Conservation (phyloP, 64 coral and sea anemone genomes). For the Porites lutea region DNA sequence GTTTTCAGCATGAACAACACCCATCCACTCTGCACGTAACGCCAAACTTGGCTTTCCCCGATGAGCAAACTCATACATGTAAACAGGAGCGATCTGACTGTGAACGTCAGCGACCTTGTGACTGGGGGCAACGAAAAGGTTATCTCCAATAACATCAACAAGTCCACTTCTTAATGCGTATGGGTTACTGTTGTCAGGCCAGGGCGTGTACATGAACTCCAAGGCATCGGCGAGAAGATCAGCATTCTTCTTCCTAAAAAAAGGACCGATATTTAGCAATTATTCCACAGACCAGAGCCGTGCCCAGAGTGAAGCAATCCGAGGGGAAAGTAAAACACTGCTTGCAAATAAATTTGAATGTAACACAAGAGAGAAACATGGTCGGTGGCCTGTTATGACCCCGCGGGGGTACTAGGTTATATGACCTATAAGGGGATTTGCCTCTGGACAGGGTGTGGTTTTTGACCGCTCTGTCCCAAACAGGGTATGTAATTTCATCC, state of each 20-base stretch:
- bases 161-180: conserved; percentile 45
- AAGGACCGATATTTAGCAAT: not conserved
- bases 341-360: too few species aligned
- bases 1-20: conserved; percentile 50
- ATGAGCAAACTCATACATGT: not conserved
- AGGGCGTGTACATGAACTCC: conserved; percentile 65
- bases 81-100: not conserved
- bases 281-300: too few species aligned
- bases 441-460: too few species aligned
- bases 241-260: not conserved
- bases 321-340: too few species aligned
- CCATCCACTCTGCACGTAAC: conserved; percentile 3
- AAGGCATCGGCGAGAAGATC: not conserved
- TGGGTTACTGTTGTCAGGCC: conserved; percentile 46
- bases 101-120: conserved; percentile 66
- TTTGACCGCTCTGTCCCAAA: too few species aligned
- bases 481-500: too few species aligned
- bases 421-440: too few species aligned
- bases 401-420: too few species aligned
- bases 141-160: conserved; percentile 48
- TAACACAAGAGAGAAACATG: too few species aligned
- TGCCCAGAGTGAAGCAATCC: too few species aligned
- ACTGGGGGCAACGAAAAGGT: conserved; percentile 50
- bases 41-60: not conserved
- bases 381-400: too few species aligned